A percentile compares a stretch with the other conserved stretches of the same genome.
These are phyloP conservation scores for Diplosoma virens DNA, from an alignment of 23 tunicate species.

Conservation along the genomic window DNA sequence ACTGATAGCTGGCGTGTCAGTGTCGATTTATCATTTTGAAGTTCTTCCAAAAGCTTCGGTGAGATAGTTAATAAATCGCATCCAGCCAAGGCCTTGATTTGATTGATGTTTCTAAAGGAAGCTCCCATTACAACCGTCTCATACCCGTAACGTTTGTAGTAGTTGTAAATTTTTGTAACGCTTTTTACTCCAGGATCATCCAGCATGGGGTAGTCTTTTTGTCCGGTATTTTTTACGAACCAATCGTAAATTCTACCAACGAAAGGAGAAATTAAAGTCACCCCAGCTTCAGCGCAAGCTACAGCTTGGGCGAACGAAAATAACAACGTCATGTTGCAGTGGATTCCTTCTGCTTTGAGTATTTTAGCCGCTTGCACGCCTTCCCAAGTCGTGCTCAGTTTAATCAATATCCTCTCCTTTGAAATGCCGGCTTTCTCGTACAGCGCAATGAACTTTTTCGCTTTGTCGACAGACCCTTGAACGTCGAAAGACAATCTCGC, in stretches of 20 bases:
- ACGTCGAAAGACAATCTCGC: conserved; percentile 90
- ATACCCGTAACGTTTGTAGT: conserved; percentile 80
- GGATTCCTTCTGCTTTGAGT: conserved; percentile 86
- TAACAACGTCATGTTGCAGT: conserved; percentile 94
- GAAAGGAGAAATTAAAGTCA: conserved; percentile 88
- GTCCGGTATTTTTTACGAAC: conserved; percentile 73
- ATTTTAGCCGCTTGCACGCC: conserved; percentile 86
- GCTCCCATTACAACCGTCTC: conserved; percentile 96
- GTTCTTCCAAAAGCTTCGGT: conserved; percentile 70
- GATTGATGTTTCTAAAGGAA: conserved; percentile 78
- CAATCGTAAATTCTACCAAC: conserved; percentile 95
- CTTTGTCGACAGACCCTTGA: conserved; percentile 70
- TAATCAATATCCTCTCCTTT: conserved; percentile 74
- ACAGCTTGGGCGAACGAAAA: conserved; percentile 96
- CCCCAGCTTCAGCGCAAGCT: conserved; percentile 96
- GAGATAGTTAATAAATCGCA: conserved; percentile 93
- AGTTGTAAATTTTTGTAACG: conserved; percentile 85
- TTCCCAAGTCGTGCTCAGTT: conserved; percentile 96
- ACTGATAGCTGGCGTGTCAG: conserved; percentile 32
- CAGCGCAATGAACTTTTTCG: conserved; percentile 56
- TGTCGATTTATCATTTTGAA: conserved; percentile 38
- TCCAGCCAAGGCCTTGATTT: conserved; percentile 90
- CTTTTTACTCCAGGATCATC: conserved; percentile 91
- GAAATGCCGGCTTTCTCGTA: conserved; percentile 66
- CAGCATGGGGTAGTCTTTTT: conserved; percentile 34